Conservation (phyloP, 2,113 vertebrate species). For the Syrmaticus mikado region DNA sequence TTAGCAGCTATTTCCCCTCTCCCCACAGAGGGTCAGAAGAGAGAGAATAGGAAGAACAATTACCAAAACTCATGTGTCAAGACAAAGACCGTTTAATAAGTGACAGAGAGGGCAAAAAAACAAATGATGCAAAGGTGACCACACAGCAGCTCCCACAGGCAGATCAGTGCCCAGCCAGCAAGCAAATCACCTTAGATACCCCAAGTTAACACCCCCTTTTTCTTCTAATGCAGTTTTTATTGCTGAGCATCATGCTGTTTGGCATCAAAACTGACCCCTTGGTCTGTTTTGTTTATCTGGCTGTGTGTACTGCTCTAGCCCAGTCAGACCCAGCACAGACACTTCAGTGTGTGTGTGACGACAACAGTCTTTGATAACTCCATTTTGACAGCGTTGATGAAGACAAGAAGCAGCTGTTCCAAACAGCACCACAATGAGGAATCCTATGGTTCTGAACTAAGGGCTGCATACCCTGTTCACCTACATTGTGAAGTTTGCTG, state of each 20-base stretch:
- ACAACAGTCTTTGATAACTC: not conserved
- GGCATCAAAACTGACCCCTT: too few relatives aligned
- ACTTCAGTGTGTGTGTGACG: not conserved
- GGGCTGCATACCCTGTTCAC: not conserved
- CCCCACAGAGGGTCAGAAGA: not conserved
- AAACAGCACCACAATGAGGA: not conserved
- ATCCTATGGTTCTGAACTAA: not conserved
- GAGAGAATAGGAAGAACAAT: not conserved
- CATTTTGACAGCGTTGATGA: not conserved
- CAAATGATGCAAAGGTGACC: not conserved
- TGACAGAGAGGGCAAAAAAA: not conserved
- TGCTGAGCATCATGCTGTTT: not conserved
- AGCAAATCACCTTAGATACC: not conserved
- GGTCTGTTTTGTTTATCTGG: not conserved
- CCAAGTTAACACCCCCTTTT: not conserved
- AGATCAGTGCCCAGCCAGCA: not conserved
- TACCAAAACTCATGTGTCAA: not conserved
- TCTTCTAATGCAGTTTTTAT: not conserved
- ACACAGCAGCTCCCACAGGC: not conserved
- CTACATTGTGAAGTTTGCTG: not conserved
- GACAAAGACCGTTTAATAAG: not conserved
- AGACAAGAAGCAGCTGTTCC: not conserved
- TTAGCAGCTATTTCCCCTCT: not conserved
- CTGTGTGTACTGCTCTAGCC: not conserved
- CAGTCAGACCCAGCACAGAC: not conserved